phyloP scores from a whole-genome alignment of 2,888 invertebrate genomes.

The Dyspetes luteomarginatus region DNA sequence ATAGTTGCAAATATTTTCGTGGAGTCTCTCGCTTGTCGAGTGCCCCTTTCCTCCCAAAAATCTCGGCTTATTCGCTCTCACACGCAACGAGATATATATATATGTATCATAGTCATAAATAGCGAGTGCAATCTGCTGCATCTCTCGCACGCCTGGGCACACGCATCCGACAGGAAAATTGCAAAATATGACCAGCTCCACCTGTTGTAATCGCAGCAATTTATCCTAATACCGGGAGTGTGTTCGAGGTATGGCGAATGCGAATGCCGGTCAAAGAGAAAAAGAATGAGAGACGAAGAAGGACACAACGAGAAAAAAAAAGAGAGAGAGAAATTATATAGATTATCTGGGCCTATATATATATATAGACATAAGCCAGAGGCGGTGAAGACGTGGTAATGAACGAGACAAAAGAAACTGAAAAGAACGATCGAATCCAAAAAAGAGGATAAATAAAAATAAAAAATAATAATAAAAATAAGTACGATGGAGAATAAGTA shows the following conservation, averaged over 20 bases:
- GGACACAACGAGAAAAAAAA: not conserved
- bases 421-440: slow-evolving; percentile 15
- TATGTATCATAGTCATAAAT: slow-evolving; percentile 73
- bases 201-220: slow-evolving; percentile 78
- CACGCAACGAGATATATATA: slow-evolving; percentile 63
- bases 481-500: slow-evolving; percentile 36
- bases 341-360: too few species aligned
- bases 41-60: slow-evolving; percentile 7
- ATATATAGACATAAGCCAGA: slow-evolving; percentile 13
- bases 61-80: slow-evolving; percentile 27
- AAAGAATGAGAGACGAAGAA: slow-evolving; percentile 35
- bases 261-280: slow-evolving; percentile 6
- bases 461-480: slow-evolving; percentile 27
- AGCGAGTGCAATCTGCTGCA: slow-evolving; percentile 74
- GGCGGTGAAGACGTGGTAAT: slow-evolving; percentile 49
- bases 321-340: slow-evolving; percentile 8
- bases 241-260: slow-evolving; percentile 48
- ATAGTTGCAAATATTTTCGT: not conserved
- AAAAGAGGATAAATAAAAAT: not conserved
- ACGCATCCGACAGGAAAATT: slow-evolving; percentile 76
- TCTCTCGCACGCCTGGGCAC: slow-evolving; percentile 69
- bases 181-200: slow-evolving; percentile 77
- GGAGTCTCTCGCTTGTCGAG: not conserved
- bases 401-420: slow-evolving; percentile 46
- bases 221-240: slow-evolving; percentile 76